Evolutionary conservation across 2,797 vertebrate genomes (phyloP).

Genomic region (Lerista edwardsae): DNA sequence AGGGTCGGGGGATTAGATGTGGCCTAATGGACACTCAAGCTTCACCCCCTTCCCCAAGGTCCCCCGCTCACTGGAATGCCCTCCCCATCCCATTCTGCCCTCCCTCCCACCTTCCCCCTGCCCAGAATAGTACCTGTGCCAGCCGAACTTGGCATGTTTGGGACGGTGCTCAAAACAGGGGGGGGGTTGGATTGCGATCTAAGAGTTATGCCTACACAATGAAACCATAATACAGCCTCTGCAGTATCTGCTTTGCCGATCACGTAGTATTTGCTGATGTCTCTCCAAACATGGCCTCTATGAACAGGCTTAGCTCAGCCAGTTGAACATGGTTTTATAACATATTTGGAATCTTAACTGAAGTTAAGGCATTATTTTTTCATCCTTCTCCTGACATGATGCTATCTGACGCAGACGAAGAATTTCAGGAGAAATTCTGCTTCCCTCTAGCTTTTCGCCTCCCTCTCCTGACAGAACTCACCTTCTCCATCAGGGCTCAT

Average conservation of each 20-base stretch:
- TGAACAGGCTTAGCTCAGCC: neutral
- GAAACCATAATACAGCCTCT: neutral
- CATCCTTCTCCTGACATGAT: neutral
- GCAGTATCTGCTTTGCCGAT: neutral
- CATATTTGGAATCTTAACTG: neutral
- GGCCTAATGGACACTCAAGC: too few species aligned
- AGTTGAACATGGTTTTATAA: neutral
- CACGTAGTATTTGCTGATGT: neutral
- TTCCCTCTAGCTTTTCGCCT: too few species aligned
- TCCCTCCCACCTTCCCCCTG: too few species aligned
- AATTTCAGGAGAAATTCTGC: neutral
- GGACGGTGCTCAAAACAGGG: too few species aligned
- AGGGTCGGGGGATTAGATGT: too few species aligned
- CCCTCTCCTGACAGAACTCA: constrained; percentile 61
- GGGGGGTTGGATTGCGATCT: too few species aligned
- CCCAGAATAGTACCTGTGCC: too few species aligned
- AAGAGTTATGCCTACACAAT: neutral
- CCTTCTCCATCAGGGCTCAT: constrained; percentile 87
- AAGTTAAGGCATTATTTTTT: neutral
- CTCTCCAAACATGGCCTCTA: neutral
- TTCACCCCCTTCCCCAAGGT: too few species aligned
- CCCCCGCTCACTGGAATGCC: too few species aligned
- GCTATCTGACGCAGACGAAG: neutral
- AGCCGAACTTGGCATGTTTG: too few species aligned
- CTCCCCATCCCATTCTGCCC: too few species aligned